Evolutionary conservation across 92 coral and sea anemone species (phyloP).

Genomic region (Nematostella vectensis): DNA sequence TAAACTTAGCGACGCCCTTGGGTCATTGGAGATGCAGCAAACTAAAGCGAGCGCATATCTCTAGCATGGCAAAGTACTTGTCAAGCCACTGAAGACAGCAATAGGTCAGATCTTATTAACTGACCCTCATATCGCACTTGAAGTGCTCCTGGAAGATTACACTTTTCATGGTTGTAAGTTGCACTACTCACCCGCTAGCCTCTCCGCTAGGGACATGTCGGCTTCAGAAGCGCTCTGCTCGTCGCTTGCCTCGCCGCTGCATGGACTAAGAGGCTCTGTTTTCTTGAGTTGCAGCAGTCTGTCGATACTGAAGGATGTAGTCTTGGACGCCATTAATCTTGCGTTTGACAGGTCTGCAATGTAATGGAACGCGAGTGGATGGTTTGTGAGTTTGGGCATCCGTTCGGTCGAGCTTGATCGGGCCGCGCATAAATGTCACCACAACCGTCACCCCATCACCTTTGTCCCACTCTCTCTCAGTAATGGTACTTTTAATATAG

Average conservation of each 20-base stretch:
- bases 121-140: no score
- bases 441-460: no score
- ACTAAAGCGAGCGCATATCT: no score
- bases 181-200: slow-evolving; percentile 84
- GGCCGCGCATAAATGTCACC: no score
- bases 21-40: slow-evolving; percentile 17
- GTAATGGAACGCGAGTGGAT: slow-evolving; percentile 12
- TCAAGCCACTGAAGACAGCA: no score
- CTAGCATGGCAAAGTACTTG: no score
- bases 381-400: slow-evolving; percentile 18
- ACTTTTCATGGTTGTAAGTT: no score
- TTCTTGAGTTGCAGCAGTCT: slow-evolving; percentile 40
- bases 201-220: slow-evolving; percentile 74
- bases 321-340: slow-evolving; percentile 29
- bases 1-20: slow-evolving; percentile 13
- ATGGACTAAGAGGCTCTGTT: slow-evolving; percentile 10
- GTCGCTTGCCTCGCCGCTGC: slow-evolving; percentile 16
- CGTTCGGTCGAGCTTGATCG: slow-evolving; percentile 8
- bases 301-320: slow-evolving; percentile 45
- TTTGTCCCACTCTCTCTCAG: no score
- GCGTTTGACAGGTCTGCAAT: slow-evolving; percentile 12
- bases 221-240: slow-evolving; percentile 12
- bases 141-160: no score
- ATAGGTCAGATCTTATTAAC: no score
- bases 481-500: no score